Evolutionary conservation across 2,113 vertebrate species (phyloP).

Genomic region (Myodes glareolus): DNA sequence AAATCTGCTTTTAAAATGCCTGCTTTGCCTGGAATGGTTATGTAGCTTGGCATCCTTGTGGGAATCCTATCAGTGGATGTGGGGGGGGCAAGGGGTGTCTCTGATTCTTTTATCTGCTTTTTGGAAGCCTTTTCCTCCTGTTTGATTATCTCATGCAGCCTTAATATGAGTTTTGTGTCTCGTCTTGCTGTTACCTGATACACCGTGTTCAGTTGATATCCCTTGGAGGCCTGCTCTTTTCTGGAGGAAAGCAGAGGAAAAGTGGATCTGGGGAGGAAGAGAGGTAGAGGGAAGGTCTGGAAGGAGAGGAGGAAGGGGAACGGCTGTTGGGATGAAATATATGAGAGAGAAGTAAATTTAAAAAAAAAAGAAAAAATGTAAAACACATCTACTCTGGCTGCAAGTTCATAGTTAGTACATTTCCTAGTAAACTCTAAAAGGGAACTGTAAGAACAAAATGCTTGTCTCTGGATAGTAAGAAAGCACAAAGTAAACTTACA

Average conservation of each 20-base stretch:
- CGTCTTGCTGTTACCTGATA: neutral
- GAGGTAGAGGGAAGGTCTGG: neutral
- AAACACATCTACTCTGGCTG: neutral
- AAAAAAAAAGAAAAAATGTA: neutral
- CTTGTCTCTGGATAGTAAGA: neutral
- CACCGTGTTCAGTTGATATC: neutral
- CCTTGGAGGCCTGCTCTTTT: neutral
- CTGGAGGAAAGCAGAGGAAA: neutral
- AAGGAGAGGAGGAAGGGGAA: neutral
- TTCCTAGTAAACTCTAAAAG: slow-evolving; percentile 3
- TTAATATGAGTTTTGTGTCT: neutral
- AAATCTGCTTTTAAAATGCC: neutral
- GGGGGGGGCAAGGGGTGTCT: neutral
- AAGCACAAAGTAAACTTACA: neutral
- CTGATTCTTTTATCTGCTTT: neutral
- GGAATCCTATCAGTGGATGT: neutral
- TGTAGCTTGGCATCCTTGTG: neutral
- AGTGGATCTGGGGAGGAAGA: neutral
- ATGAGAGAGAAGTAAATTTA: neutral
- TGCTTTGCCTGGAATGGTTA: neutral
- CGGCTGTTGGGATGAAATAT: neutral
- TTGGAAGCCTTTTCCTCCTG: neutral
- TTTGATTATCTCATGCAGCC: neutral
- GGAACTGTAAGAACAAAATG: neutral
- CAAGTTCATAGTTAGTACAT: neutral